phyloP scores from a whole-genome alignment of 2,888 invertebrate genomes.

The Rhorus exstirpatorius region DNA sequence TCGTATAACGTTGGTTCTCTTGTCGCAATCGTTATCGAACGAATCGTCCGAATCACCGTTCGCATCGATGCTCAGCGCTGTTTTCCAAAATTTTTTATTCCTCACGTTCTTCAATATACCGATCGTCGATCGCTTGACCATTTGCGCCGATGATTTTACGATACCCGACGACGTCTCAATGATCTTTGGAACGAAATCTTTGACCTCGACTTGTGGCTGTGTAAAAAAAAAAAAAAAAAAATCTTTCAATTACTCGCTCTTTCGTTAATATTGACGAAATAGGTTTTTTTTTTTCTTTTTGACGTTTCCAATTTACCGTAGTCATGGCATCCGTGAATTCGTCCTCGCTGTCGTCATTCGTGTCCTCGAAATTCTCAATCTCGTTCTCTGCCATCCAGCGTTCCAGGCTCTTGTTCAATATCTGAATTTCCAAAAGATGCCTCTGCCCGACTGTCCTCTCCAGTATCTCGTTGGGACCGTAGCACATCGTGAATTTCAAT shows the following conservation, averaged over 20 bases:
- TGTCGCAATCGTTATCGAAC: constrained; percentile 68
- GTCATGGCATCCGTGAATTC: constrained; percentile 88
- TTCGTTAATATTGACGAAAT: background rate
- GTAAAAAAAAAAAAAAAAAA: constrained; percentile 50
- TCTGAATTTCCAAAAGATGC: constrained; percentile 82
- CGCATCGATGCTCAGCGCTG: constrained; percentile 80
- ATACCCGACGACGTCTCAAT: constrained; percentile 86
- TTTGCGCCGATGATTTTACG: constrained; percentile 85
- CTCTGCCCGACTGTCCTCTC: constrained; percentile 80
- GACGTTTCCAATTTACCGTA: constrained; percentile 84
- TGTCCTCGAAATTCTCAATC: constrained; percentile 83
- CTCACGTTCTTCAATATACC: constrained; percentile 84
- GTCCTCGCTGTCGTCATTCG: constrained; percentile 87
- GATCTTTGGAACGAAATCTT: constrained; percentile 83
- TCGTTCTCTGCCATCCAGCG: constrained; percentile 76
- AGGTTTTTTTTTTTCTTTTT: background rate
- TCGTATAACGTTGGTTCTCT: constrained; percentile 64
- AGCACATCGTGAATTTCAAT: constrained; percentile 82
- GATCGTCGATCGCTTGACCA: constrained; percentile 84
- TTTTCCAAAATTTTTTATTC: constrained; percentile 84
- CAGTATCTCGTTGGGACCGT: constrained; percentile 81
- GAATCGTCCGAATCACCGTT: constrained; percentile 70
- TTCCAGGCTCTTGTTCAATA: constrained; percentile 81
- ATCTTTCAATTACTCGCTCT: background rate
- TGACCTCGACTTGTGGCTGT: constrained; percentile 80